Base-by-base conservation (phyloP, 2,888 invertebrate species). In the Resseliella maxima region DNA sequence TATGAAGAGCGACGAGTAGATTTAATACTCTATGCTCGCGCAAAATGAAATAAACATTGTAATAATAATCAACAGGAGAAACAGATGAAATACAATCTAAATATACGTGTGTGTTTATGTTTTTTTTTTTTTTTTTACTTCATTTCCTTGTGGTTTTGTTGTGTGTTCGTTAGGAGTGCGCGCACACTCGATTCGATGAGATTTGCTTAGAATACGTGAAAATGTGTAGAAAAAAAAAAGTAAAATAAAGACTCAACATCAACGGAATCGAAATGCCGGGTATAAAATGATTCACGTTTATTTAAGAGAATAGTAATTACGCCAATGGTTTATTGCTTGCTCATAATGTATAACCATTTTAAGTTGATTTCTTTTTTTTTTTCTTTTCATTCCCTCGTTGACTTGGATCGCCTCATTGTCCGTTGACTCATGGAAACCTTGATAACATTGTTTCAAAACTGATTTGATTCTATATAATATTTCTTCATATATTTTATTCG, bases 301-400 rank as follows among this genome's bases (percentile, higher is more conserved):
- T 72, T 72, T 31, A 5, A 3, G 72, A 72, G 72, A 31, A 72
- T 72, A 72, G 31, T 72, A 31, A 72, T 72, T 72, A 72, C 72
- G 15, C 31, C 15, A 72, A 72, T 72, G 72, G 12, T 31, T 72
- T 72, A 72, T 72, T 72, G 72, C 72, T 72, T 31, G 72, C 72
- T 72, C 72, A 72, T 72, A 72, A 72, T 72, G 72, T 72, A 72
- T 72, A 31, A 72, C 72, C 72, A 35, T 72, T 72, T 35, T 59
- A 21, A 2, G 21, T 50, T 21, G 2, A 24, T 59, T 24, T n/a
- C 24, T 59, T 59, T 24, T 6, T 24, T 59, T 59, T n/a, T 0
- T n/a, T 59, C 59, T 24, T 59, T 6, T n/a, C 3, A 3, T 59
- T 2, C 10, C 3, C 59, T 15, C 10, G 24, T 24, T 59, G 15